A percentile compares a stretch with the other conserved stretches of the same genome.
Conservation (phyloP, 2,113 vertebrate species). For the Motacilla tschutschensis region DNA sequence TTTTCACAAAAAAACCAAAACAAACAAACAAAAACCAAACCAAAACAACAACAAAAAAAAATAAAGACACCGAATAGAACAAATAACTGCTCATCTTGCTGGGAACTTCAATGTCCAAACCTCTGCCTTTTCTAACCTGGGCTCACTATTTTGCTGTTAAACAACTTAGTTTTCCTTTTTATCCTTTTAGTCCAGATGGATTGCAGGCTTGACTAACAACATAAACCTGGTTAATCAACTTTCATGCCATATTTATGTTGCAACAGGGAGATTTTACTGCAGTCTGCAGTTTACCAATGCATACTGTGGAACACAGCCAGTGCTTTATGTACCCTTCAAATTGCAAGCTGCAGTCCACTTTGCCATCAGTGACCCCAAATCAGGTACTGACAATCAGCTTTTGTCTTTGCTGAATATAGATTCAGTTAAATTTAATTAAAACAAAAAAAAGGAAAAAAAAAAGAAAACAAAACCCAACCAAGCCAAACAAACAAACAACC, state of each 20-base stretch:
- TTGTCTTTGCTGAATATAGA: background rate
- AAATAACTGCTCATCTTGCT: background rate
- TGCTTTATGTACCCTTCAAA: conserved; percentile 67
- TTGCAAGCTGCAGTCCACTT: conserved; percentile 46
- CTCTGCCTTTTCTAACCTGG: background rate
- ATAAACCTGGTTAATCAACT: conserved; percentile 73
- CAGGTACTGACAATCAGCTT: conserved; percentile 26
- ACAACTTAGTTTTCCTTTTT: conserved; percentile 43
- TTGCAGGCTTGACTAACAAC: conserved; percentile 64
- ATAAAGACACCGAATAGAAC: background rate
- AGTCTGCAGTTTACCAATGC: conserved; percentile 47
- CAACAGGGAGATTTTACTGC: conserved; percentile 65
- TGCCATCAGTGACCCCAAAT: conserved; percentile 27
- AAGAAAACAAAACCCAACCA: background rate
- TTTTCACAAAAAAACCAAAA: background rate
- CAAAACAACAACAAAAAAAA: background rate
- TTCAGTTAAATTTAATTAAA: conserved; percentile 17
- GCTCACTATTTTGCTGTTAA: background rate
- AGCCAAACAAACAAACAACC: background rate
- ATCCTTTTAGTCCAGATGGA: conserved; percentile 65
- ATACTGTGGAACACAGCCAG: conserved; percentile 46
- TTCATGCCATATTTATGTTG: conserved; percentile 70
- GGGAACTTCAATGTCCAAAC: background rate
- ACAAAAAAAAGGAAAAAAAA: background rate
- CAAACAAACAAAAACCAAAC: background rate